Conservation (phyloP, 2,113 vertebrate species). For the Corythoichthys haematopterus region DNA sequence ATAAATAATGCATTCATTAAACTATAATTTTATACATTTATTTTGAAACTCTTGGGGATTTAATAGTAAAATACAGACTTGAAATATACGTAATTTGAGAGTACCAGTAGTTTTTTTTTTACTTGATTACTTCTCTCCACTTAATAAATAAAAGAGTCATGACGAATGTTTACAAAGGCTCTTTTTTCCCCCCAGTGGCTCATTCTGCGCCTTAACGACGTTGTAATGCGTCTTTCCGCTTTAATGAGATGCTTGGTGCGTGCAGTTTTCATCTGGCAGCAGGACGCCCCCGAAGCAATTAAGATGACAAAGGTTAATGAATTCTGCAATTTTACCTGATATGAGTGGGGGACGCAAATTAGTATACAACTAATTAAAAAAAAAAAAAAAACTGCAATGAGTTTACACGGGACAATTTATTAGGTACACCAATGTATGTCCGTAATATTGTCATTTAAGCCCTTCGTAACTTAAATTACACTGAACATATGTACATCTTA, state of each 20-base stretch:
- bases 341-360: conserved; percentile 35
- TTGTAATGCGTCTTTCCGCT: neutral
- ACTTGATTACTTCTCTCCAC: neutral
- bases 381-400: conserved; percentile 28
- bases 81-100: too few relatives aligned
- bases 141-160: neutral
- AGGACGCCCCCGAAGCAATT: conserved; percentile 70
- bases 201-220: neutral
- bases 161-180: neutral
- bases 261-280: neutral
- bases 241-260: neutral
- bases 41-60: too few relatives aligned
- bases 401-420: conserved; percentile 58
- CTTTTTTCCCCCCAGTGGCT: neutral
- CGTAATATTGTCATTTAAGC: neutral
- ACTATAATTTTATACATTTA: too few relatives aligned
- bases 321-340: conserved; percentile 68
- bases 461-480: too few relatives aligned
- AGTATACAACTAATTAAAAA: conserved; percentile 50
- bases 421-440: neutral
- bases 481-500: too few relatives aligned
- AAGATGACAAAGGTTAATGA: conserved; percentile 76
- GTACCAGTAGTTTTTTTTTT: neutral
- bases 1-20: too few relatives aligned
- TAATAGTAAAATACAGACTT: too few relatives aligned